Evolutionary conservation across 2,888 invertebrate genomes (phyloP).

Genomic region (Isoperla grammatica): DNA sequence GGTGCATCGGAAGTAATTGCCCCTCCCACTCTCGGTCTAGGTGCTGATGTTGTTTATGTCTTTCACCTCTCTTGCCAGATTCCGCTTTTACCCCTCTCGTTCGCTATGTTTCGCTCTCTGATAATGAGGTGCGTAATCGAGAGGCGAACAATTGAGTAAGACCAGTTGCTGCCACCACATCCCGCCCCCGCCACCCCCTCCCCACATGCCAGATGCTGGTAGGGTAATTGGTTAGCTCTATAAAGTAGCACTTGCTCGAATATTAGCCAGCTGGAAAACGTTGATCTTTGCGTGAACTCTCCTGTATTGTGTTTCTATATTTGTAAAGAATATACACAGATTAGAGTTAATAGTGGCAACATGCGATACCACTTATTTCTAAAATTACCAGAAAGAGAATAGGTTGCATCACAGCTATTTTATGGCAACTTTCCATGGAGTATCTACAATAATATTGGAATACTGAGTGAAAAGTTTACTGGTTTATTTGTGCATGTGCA

Average conservation of each 20-base stretch:
- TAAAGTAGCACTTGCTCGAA: slow-evolving; percentile 14
- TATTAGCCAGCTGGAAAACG: slow-evolving; percentile 7
- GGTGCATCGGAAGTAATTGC: not conserved
- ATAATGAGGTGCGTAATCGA: slow-evolving; percentile 18
- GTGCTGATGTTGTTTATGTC: slow-evolving; percentile 3
- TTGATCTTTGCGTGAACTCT: not conserved
- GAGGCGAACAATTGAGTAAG: slow-evolving; percentile 18
- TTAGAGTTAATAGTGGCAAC: too few relatives aligned
- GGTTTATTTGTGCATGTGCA: too few relatives aligned
- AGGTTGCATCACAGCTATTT: too few relatives aligned
- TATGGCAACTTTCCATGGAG: too few relatives aligned
- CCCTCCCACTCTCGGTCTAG: not conserved
- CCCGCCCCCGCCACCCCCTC: not conserved
- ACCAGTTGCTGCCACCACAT: slow-evolving; percentile 17
- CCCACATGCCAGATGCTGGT: slow-evolving; percentile 12
- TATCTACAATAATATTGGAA: too few relatives aligned
- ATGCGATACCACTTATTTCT: too few relatives aligned
- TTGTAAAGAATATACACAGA: too few relatives aligned
- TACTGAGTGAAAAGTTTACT: too few relatives aligned
- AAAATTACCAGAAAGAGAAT: too few relatives aligned
- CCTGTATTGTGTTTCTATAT: too few relatives aligned
- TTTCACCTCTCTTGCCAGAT: not conserved
- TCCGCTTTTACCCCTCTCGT: not conserved
- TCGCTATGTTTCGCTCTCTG: slow-evolving; percentile 2
- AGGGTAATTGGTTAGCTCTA: slow-evolving; percentile 16